These are phyloP conservation scores for Cheilosia vulpina DNA, from an alignment of 2,888 invertebrate species.

Conservation along the genomic window DNA sequence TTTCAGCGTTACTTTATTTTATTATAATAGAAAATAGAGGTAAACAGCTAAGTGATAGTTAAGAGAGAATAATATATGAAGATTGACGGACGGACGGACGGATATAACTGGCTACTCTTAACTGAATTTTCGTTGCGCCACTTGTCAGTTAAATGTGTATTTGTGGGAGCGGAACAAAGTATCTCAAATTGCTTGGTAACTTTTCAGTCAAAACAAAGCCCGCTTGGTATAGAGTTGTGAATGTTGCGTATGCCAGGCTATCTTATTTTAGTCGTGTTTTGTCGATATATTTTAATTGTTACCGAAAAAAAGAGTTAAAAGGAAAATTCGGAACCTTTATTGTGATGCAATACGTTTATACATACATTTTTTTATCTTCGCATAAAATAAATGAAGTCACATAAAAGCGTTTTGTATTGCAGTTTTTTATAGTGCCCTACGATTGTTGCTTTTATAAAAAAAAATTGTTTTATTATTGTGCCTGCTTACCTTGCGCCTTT, in stretches of 20 bases:
- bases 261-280: conserved; percentile 52
- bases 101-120: conserved; percentile 60
- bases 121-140: conserved; percentile 52
- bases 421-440: conserved; percentile 29
- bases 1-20: neutral
- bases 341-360: conserved; percentile 49
- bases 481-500: conserved; percentile 26
- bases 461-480: conserved; percentile 11
- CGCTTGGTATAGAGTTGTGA: conserved; percentile 56
- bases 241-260: conserved; percentile 31
- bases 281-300: conserved; percentile 51
- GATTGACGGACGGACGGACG: neutral
- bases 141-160: conserved; percentile 50
- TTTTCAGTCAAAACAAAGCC: conserved; percentile 75
- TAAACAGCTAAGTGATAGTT: conserved; percentile 28
- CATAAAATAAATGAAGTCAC: conserved; percentile 14
- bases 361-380: neutral
- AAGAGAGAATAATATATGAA: conserved; percentile 53
- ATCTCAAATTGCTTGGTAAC: conserved; percentile 69
- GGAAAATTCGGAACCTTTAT: conserved; percentile 28
- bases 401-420: conserved; percentile 8
- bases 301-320: conserved; percentile 29
- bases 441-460: conserved; percentile 36
- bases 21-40: neutral
- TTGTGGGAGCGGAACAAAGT: conserved; percentile 55